These are phyloP conservation scores for Labeo calbasu DNA, from an alignment of 2,797 vertebrate genomes.

Conservation along the genomic window DNA sequence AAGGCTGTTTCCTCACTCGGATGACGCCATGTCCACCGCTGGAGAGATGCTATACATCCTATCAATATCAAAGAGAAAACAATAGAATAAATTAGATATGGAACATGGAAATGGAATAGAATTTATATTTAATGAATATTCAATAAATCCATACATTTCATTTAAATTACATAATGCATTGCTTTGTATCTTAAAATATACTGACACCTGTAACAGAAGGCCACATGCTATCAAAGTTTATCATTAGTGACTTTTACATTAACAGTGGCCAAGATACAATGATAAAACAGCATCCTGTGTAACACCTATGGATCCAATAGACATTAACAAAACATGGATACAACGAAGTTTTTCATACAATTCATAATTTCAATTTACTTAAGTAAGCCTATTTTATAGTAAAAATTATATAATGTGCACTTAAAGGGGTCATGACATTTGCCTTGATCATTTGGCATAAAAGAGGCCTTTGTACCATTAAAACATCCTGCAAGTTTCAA, in stretches of 20 bases:
- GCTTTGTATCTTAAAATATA: neutral
- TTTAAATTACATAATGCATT: neutral
- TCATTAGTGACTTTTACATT: neutral
- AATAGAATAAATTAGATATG: neutral
- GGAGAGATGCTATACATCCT: constrained; percentile 56
- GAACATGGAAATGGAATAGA: neutral
- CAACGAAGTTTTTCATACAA: neutral
- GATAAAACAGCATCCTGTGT: neutral
- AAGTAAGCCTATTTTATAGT: neutral
- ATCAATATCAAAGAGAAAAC: constrained; percentile 13
- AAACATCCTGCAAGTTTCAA: too few species aligned
- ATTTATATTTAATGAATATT: neutral
- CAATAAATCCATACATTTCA: neutral
- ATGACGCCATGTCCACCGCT: constrained; percentile 81
- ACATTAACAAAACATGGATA: neutral
- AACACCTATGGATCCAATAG: neutral
- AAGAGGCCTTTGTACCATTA: too few species aligned
- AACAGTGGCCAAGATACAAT: neutral
- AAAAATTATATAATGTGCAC: neutral
- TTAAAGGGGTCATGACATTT: neutral
- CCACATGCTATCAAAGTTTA: neutral
- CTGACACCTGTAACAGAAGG: neutral
- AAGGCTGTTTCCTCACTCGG: constrained; percentile 65
- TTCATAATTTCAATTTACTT: neutral
- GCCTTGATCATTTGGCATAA: too few species aligned